These are phyloP conservation scores for Calcarius lapponicus DNA, from an alignment of 2,797 vertebrate genomes.

Conservation along the genomic window DNA sequence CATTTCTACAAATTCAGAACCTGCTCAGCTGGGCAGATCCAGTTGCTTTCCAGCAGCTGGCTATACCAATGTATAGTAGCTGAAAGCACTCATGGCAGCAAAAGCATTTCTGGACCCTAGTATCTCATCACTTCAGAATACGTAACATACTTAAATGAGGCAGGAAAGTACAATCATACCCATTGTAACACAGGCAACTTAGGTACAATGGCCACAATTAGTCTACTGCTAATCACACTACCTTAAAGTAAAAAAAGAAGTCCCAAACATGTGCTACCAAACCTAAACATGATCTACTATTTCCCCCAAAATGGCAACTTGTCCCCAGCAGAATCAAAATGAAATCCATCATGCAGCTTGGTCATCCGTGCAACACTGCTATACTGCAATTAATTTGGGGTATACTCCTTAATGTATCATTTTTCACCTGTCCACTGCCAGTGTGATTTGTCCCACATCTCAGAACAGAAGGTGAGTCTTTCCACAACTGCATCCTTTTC, in stretches of 20 bases:
- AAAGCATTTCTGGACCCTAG: background rate
- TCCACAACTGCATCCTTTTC: background rate
- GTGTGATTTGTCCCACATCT: background rate
- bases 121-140: background rate
- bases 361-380: background rate
- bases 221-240: background rate
- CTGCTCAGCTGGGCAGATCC: background rate
- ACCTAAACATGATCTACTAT: background rate
- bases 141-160: background rate
- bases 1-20: background rate
- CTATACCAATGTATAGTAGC: background rate
- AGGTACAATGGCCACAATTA: background rate
- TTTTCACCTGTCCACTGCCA: background rate
- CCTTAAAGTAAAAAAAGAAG: background rate
- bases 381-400: background rate
- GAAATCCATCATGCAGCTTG: background rate
- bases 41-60: constrained; percentile 21
- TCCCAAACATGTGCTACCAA: background rate
- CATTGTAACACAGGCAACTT: background rate
- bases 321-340: background rate
- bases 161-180: background rate
- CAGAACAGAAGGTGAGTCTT: background rate
- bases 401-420: background rate
- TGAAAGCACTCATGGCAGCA: constrained; percentile 9
- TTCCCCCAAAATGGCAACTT: background rate